Evolutionary conservation across 2,888 invertebrate genomes (phyloP).

Genomic region (Tachina lurida): DNA sequence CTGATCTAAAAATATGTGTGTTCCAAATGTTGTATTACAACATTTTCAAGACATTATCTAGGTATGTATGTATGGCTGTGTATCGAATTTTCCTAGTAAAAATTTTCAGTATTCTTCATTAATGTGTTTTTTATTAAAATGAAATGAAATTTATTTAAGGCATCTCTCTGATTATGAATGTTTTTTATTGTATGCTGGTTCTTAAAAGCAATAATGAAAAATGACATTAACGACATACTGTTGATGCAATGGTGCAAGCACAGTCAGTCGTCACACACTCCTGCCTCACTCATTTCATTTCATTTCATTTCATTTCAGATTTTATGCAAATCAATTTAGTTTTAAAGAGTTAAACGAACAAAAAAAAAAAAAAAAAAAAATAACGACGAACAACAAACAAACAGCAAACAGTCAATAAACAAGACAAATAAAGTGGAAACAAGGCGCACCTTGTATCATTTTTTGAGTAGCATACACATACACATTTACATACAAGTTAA

Average conservation of each 20-base stretch:
- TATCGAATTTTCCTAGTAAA: background rate
- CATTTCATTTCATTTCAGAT: conserved; percentile 54
- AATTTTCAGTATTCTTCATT: background rate
- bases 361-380: conserved; percentile 41
- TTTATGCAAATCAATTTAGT: conserved; percentile 72
- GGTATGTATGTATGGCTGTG: no score
- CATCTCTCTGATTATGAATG: conserved; percentile 57
- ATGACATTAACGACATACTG: conserved; percentile 79
- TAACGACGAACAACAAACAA: background rate
- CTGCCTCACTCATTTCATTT: conserved; percentile 6
- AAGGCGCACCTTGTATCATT: conserved; percentile 69
- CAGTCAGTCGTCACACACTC: conserved; percentile 5
- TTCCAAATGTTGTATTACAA: background rate
- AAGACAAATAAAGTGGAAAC: conserved; percentile 63
- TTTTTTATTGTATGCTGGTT: conserved; percentile 59
- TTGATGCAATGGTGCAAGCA: conserved; percentile 72
- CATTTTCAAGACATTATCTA: background rate
- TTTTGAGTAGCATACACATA: conserved; percentile 54
- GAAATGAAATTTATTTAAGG: conserved; percentile 27
- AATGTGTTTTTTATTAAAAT: conserved; percentile 26
- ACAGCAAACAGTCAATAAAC: conserved; percentile 18
- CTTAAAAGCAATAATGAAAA: conserved; percentile 77
- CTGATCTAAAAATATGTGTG: background rate
- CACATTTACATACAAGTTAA: background rate
- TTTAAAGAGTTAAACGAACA: conserved; percentile 65